Base-by-base conservation (phyloP, 2,888 invertebrate species). In the Scaeva pyrastri region DNA sequence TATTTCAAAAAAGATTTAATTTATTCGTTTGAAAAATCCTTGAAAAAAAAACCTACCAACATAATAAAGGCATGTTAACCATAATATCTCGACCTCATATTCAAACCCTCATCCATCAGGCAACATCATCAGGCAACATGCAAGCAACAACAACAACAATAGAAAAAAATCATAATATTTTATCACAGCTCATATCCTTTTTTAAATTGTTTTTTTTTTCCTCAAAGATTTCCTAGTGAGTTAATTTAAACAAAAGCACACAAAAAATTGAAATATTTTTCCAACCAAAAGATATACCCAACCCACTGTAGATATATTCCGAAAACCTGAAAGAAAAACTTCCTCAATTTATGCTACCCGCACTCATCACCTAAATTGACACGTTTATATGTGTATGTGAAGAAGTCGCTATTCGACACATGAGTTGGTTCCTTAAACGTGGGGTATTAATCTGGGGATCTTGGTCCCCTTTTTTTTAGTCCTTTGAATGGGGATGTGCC, bases 311-410 rank as follows among this genome's bases (percentile, higher is more conserved):
- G n/a, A n/a, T n/a, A n/a, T n/a, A n/a, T n/a, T n/a, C n/a, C n/a
- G n/a, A 39, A 21, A 23, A 23, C 41, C 4, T 31, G 31, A 31
- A 5, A 31, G 31, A 8, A 52, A 39, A 23, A 19, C 36, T 56
- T n/a, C 48, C 56, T 58, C 36, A 76, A 48, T 41, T 76, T 58
- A 26, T 71, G 14, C 31, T 56, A 4, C 55, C 23, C 66, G 39
- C 26, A 43, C 66, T 73, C 71, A 60, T 73, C 52, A 19, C 41
- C 52, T 39, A 52, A 55, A 80, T 80, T 80, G 74, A 74, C 62
- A 55, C 62, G 43, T 70, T 70, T 36, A 60, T 55, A 55, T 55
- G 43, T 70, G 62, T 36, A 60, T 55, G 55, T 48, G 45, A 70
- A 70, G 68, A 70, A 39, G 62, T 62, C 23, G 62, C n/a, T 3